Base-by-base conservation (phyloP, 1,140 invertebrate genomes). In the Melipona quadrifasciata region DNA sequence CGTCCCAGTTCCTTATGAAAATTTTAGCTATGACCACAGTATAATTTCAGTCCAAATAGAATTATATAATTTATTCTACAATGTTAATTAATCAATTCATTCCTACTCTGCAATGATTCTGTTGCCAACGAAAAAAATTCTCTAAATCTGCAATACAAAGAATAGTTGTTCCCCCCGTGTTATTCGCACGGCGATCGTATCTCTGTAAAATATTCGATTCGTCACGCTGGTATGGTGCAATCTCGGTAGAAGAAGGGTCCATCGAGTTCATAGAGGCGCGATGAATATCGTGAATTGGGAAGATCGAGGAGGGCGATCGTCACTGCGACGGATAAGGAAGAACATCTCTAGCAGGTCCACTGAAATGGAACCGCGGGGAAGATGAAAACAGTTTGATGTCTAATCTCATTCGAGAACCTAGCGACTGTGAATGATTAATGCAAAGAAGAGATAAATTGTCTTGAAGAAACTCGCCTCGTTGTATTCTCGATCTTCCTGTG, bases 221-320 rank as follows among this genome's bases (percentile, higher is more conserved):
- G 58, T 61, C 58, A 61, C 24, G 12, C 10, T 31, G 2, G 65
- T 19, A 31, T 1, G 21, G 21, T 21, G 31, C 31, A 39, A 34
- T 68, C 14, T 67, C 67, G 10, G 8, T 10, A 21, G 67, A 27
- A 64, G 8, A 34, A 12, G 11, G 68, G 12, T 14, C 47, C 16
- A 24, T 70, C 34, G 34, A 70, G 34, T 47, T 34, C 6, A 47
- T 47, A 34, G 19, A 70, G 24, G 16, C 39, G 55, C 79, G 79
- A 81, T 81, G 79, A 39, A 47, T 81, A 73, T 73, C 79, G 68
- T 34, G 61, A 61, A 80, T 80, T 72, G 55, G 24, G 19, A 81
- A 72, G 68, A 80, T 80, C 55, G 27, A 80, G 2, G n/a, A 72
- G 61, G 17, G 1, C n/a, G 39, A 53, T 72, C 58, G 17, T 39